These are phyloP conservation scores for Lepidochitona cinerea DNA, from an alignment of 2,888 invertebrate genomes.

Conservation along the genomic window DNA sequence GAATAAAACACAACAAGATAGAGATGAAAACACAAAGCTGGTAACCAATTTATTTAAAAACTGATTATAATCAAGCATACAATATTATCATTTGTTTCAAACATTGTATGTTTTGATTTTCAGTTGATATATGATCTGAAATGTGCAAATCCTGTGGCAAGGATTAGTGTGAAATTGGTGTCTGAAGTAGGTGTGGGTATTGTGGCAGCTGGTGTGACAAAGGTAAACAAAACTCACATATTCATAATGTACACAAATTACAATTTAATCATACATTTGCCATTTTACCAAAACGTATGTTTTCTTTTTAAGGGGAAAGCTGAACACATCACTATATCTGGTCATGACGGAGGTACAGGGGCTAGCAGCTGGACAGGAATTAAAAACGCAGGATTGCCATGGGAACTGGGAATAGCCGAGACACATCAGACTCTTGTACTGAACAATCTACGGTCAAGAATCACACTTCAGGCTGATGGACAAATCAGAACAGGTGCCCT, in stretches of 20 bases:
- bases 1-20: too few species aligned
- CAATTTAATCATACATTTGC: background rate
- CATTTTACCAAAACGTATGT: background rate
- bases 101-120: too few species aligned
- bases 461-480: constrained; percentile 88
- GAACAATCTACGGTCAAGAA: constrained; percentile 92
- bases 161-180: constrained; percentile 97
- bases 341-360: constrained; percentile 99
- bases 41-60: too few species aligned
- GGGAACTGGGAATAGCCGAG: constrained; percentile 98
- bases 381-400: constrained; percentile 96
- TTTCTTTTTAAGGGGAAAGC: constrained; percentile 85
- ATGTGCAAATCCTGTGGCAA: constrained; percentile 94
- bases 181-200: constrained; percentile 99
- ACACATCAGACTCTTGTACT: constrained; percentile 96
- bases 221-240: constrained; percentile 75
- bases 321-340: constrained; percentile 98
- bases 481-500: constrained; percentile 90
- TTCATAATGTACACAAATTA: background rate
- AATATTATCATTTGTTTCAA: too few species aligned
- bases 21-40: too few species aligned
- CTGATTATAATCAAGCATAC: too few species aligned
- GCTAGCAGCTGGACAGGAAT: constrained; percentile 99
- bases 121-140: constrained; percentile 98
- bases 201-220: constrained; percentile 98